Base-by-base conservation (phyloP, 2,888 invertebrate genomes). In the Plebejus melissa region DNA sequence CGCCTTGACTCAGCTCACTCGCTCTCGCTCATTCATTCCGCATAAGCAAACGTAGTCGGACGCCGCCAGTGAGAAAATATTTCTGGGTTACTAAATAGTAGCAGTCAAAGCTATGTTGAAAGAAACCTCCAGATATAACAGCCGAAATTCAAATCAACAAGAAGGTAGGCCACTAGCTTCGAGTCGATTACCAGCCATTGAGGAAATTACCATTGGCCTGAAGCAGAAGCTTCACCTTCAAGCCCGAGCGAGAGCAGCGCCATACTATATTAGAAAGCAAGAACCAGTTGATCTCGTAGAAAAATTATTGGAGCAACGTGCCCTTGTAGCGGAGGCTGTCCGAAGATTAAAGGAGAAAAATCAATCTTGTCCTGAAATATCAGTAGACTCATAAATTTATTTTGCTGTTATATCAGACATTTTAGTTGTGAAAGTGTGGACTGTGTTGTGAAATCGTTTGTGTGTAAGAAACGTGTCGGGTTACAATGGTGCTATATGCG, bases 401-500 rank as follows among this genome's bases (percentile, higher is more conserved):
- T 78, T 90, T 87, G 86, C 87, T 81, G 81, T 82, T 82, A 81
- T 80, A 90, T 89, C 88, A 90, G 90, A 92, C 90, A 90, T 91
- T 93, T 90, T 90, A 90, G 85, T 88, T 93, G 93, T 94, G 93
- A 93, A 93, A 93, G 93, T 93, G 91, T 90, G 87, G 88, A 90
- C 87, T 86, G 88, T 92, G 92, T 93, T 93, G 93, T 93, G 93
- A 93, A 93, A 93, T 93, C 90, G 91, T 89, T 89, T 90, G 92
- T 92, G 93, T 91, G 88, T 89, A 90, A 86, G 90, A 93, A 90
- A 90, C 93, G 93, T 93, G 91, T 93, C 93, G 90, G 92, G 87
- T 93, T 93, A 93, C 93, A 93, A 92, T 93, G 93, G 93, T 93
- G 93, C 93, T 93, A 93, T 93, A 93, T 92, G 93, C 92, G 90